Percentiles rank a stretch among this genome's conserved stretches.
Evolutionary conservation across 2,888 invertebrate genomes (phyloP).

Genomic region (Uropetala carovei): DNA sequence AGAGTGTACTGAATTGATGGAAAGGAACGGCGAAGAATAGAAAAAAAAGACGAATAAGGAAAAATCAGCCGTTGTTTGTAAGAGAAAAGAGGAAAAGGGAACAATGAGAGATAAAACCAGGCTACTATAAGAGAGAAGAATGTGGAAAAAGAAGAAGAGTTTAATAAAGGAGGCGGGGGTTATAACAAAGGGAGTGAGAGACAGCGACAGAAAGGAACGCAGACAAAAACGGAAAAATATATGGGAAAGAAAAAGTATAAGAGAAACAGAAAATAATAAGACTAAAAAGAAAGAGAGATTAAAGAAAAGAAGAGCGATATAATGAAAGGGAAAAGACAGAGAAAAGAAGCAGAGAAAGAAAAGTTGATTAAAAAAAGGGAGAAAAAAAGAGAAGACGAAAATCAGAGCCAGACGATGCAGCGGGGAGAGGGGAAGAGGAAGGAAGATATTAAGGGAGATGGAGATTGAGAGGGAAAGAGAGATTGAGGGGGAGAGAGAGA

Average conservation of each 20-base stretch:
- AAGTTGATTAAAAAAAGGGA: neutral
- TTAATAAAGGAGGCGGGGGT: neutral
- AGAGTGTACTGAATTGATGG: too few species aligned
- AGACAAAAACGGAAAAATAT: neutral
- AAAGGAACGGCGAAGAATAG: neutral
- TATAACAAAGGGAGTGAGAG: neutral
- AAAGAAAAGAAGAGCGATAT: too few species aligned
- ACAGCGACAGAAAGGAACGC: neutral
- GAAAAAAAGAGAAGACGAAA: too few species aligned
- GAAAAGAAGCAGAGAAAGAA: too few species aligned
- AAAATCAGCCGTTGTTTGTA: neutral
- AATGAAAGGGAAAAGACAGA: neutral
- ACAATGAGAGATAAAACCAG: too few species aligned
- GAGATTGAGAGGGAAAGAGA: constrained; percentile 43
- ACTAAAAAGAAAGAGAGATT: neutral
- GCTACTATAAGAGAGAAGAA: too few species aligned
- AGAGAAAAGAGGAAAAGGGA: too few species aligned
- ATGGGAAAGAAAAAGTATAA: neutral
- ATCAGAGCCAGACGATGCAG: constrained; percentile 8
- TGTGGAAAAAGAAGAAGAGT: neutral
- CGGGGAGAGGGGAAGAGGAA: constrained; percentile 21
- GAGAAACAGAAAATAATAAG: neutral
- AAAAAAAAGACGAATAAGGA: neutral
- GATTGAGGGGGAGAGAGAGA: constrained; percentile 59
- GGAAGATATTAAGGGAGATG: neutral